These are phyloP conservation scores for Micrasema longulum DNA, from an alignment of 1,140 invertebrate species.

Conservation along the genomic window DNA sequence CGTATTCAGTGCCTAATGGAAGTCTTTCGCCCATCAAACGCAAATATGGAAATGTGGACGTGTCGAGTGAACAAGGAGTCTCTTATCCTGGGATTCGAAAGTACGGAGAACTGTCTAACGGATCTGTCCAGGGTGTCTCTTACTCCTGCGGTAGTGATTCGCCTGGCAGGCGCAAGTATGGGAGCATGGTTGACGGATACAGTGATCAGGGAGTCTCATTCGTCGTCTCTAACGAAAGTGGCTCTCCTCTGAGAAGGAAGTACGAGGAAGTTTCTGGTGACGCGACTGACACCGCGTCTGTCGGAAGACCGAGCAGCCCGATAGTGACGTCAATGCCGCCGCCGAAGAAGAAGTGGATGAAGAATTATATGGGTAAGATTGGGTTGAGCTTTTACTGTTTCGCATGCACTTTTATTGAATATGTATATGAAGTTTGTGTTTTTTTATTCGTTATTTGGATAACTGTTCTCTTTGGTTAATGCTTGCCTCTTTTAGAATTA, in stretches of 20 bases:
- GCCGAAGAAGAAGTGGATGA: slow-evolving; percentile 81
- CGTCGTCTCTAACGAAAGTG: not conserved
- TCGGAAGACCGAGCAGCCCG: slow-evolving; percentile 15
- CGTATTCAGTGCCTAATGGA: too few species aligned
- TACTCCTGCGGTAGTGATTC: not conserved
- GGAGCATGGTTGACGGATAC: too few species aligned
- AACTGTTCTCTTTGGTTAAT: too few species aligned
- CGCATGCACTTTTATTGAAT: not conserved
- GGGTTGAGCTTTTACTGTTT: too few species aligned
- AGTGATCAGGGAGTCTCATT: not conserved
- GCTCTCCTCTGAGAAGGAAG: slow-evolving; percentile 11
- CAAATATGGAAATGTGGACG: too few species aligned
- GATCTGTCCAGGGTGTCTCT: too few species aligned
- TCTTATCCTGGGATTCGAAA: too few species aligned
- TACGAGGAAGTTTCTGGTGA: slow-evolving; percentile 1
- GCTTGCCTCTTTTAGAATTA: too few species aligned
- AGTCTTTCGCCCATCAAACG: too few species aligned
- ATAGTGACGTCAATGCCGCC: slow-evolving; percentile 63
- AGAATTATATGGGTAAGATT: slow-evolving; percentile 72
- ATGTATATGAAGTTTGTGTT: not conserved
- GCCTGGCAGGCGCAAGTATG: not conserved
- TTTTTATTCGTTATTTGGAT: too few species aligned
- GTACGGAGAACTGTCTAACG: too few species aligned
- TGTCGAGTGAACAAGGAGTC: too few species aligned
- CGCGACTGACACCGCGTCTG: not conserved